Conservation (phyloP, 2,113 vertebrate species). For the Fulmarus glacialis region DNA sequence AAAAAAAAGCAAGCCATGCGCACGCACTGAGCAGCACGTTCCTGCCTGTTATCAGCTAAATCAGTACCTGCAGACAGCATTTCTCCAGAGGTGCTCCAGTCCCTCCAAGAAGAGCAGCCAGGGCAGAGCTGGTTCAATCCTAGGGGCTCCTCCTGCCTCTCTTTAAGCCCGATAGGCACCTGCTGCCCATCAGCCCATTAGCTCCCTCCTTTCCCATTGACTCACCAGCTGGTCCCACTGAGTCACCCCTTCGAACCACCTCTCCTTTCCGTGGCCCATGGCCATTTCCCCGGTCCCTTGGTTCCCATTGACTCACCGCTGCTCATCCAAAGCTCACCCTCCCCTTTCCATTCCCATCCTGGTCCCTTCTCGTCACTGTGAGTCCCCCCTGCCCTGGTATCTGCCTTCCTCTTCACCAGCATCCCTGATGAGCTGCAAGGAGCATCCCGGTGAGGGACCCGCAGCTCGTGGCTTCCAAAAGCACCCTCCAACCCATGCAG, state of each 20-base stretch:
- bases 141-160: neutral
- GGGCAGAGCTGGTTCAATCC: fast-evolving
- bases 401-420: neutral
- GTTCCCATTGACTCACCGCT: slow-evolving; percentile 52
- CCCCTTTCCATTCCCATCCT: neutral
- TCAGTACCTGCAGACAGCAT: neutral
- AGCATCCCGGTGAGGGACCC: neutral
- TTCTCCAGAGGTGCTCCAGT: neutral
- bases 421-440: neutral
- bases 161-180: neutral
- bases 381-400: neutral
- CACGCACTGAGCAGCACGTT: neutral
- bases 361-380: neutral
- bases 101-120: fast-evolving
- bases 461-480: neutral
- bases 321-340: neutral
- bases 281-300: neutral
- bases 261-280: neutral
- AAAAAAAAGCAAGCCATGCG: fast-evolving
- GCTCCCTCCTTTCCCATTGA: neutral
- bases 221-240: neutral
- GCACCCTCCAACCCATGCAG: fast-evolving
- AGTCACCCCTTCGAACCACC: neutral
- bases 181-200: neutral
- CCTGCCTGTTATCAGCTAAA: neutral